Evolutionary conservation across 2,113 vertebrate species (phyloP), one percentile per base, ranked within the genome.

Genomic region (Mustelus asterias): DNA sequence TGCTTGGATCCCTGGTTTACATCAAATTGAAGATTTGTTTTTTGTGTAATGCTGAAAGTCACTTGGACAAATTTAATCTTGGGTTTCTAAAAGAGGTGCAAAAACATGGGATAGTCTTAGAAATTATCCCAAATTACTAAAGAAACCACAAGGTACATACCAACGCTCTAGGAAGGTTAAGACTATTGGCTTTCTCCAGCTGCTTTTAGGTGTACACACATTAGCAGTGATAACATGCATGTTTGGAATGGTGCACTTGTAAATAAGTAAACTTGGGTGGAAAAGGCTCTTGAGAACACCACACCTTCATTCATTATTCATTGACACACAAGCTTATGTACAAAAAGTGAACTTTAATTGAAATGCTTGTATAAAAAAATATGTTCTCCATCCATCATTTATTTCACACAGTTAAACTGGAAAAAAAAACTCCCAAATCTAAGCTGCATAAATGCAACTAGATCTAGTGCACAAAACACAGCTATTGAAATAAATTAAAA

Each of bases 351-450:
- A 97, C 96, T 99, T 99, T 99, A 99, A 99, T 99, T 98, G 98
- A 99, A 99, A 99, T 98, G 98, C 98, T 97, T 98, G 98, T 98
- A 99, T 99, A 98, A 99, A 99, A 98, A 99, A 99, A 99, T 99
- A 99, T 97, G 97, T 98, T 98, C 98, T 99, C 97, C 98, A 98
- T 99, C 98, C 97, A 97, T 97, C 67, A 97, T 97, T 97, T 96
- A 97, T 98, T 97, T 98, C 97, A 98, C 98, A 98, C 98, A 97
- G 97, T 97, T 98, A 97, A 98, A 98, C 97, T 97, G 97, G 98
- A 98, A 97, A 96, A 97, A 58, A 96, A 94, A 97, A 97, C 97
- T 96, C 97, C 96, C 97, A 97, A 97, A 96, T 97, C 96, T 97
- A 97, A 96, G 97, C 97, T 97, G 97, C 97, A 98, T 97, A 97